phyloP scores from a whole-genome alignment of 2,797 vertebrate genomes.

The Zonotrichia albicollis region DNA sequence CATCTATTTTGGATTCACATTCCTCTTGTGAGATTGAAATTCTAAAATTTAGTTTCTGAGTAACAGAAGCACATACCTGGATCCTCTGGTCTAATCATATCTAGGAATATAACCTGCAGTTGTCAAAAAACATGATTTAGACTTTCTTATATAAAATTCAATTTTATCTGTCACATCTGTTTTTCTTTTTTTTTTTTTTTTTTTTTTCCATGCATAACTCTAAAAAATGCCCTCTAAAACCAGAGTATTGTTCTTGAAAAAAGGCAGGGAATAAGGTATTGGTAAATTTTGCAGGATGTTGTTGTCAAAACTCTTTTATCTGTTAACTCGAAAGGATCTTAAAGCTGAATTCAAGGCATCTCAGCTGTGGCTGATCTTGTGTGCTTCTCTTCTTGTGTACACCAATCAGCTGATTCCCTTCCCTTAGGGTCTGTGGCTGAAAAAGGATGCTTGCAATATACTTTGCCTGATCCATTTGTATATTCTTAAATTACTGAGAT shows the following conservation, averaged over 20 bases:
- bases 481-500: background rate
- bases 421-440: background rate
- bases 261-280: background rate
- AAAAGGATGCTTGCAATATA: background rate
- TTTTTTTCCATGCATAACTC: background rate
- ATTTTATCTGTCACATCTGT: background rate
- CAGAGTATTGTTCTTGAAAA: background rate
- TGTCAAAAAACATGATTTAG: background rate
- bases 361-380: background rate
- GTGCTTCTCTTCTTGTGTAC: background rate
- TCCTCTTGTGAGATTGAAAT: background rate
- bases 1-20: background rate
- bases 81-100: background rate
- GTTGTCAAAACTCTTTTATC: background rate
- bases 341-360: background rate
- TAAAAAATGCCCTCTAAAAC: background rate
- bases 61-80: background rate
- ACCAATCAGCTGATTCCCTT: background rate
- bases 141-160: background rate
- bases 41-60: background rate
- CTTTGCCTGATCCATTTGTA: background rate
- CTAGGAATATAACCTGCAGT: background rate
- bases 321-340: background rate
- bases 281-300: background rate
- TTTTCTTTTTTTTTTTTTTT: background rate